Percentiles rank a stretch among this genome's conserved stretches.
Evolutionary conservation across 2,888 invertebrate genomes (phyloP).

Genomic region (Mechanitis mazaeus): DNA sequence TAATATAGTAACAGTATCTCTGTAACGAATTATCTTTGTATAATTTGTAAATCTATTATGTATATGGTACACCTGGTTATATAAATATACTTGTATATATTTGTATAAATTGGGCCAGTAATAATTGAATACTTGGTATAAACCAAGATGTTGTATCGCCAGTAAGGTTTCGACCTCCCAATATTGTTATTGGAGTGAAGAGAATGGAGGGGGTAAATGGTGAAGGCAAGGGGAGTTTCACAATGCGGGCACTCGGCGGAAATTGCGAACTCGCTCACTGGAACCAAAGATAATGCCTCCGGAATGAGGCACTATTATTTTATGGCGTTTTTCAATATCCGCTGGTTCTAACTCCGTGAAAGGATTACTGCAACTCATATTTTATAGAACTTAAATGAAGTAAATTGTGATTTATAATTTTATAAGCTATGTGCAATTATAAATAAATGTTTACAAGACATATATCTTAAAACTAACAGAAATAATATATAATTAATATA

Average conservation of each 20-base stretch:
- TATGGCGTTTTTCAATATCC: conserved; percentile 39
- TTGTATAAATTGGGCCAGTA: not conserved
- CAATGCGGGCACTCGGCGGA: conserved; percentile 36
- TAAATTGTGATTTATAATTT: too few relatives aligned
- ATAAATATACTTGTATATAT: too few relatives aligned
- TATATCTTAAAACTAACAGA: too few relatives aligned
- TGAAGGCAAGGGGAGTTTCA: conserved; percentile 14
- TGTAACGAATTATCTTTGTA: too few relatives aligned
- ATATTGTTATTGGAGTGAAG: conserved; percentile 4
- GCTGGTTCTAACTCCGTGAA: conserved; percentile 16
- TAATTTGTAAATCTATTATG: too few relatives aligned
- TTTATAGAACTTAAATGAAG: too few relatives aligned
- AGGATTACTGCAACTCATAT: not conserved
- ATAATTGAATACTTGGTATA: conserved; percentile 1
- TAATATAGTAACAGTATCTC: too few relatives aligned
- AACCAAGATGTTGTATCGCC: not conserved
- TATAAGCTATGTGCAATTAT: too few relatives aligned
- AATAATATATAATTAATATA: too few relatives aligned
- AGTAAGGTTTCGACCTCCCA: not conserved
- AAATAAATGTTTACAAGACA: too few relatives aligned
- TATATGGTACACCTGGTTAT: too few relatives aligned
- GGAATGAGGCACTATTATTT: conserved; percentile 42
- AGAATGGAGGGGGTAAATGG: not conserved
- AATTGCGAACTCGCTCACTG: conserved; percentile 45
- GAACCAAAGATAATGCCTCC: conserved; percentile 39